These are phyloP conservation scores for Pegoplata infirma DNA, from an alignment of 2,888 invertebrate species.

Conservation along the genomic window DNA sequence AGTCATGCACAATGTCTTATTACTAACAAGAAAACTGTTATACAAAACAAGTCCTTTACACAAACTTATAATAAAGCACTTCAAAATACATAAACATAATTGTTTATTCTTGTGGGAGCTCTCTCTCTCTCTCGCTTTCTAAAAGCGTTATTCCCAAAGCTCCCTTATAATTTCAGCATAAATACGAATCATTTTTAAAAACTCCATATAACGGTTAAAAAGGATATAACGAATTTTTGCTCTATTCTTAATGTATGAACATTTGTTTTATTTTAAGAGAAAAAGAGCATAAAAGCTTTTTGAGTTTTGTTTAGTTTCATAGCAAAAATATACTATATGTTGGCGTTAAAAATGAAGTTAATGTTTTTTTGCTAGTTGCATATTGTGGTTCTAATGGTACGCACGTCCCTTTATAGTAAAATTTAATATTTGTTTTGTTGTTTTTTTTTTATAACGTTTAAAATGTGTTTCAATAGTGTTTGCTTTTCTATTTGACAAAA, in stretches of 20 bases:
- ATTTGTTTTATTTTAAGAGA: not conserved
- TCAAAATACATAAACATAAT: no score
- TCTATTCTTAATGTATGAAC: no score
- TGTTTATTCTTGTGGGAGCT: no score
- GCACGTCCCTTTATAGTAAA: conserved; percentile 50
- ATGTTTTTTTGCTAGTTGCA: conserved; percentile 59
- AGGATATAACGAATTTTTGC: not conserved
- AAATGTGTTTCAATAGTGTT: conserved; percentile 7
- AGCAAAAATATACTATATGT: not conserved
- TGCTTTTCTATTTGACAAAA: conserved; percentile 24
- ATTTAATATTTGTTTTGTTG: no score
- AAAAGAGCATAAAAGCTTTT: conserved; percentile 10
- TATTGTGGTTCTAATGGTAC: conserved; percentile 57
- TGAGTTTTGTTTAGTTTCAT: not conserved
- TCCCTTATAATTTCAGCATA: not conserved
- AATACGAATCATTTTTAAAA: not conserved
- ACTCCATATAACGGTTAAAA: not conserved
- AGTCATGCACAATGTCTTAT: not conserved
- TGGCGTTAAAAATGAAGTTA: conserved; percentile 52
- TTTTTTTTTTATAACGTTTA: conserved; percentile 43
- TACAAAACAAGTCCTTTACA: conserved; percentile 3
- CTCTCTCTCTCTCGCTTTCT: not conserved
- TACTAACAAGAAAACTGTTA: conserved; percentile 31
- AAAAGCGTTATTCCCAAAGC: not conserved
- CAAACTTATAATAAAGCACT: not conserved